Evolutionary conservation across 2,797 vertebrate genomes (phyloP).

Genomic region (Parambassis ranga): DNA sequence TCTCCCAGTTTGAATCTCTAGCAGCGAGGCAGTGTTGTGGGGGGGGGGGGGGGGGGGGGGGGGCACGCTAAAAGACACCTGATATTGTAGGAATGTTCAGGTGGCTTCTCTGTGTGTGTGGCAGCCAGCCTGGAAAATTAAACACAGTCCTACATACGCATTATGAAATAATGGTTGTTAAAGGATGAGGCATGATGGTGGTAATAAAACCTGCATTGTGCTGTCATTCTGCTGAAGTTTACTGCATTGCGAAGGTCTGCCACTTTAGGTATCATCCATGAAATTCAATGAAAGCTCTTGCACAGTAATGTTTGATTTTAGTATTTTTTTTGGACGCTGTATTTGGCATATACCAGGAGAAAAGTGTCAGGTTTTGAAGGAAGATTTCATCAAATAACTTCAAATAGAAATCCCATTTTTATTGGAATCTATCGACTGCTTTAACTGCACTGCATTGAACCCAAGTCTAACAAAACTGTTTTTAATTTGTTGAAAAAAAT

Average conservation of each 20-base stretch:
- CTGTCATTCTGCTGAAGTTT: no score
- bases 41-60: no score
- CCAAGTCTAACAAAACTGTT: neutral
- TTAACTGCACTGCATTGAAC: neutral
- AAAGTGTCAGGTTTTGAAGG: neutral
- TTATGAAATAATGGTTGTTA: neutral
- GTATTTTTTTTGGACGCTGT: no score
- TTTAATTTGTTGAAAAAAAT: neutral
- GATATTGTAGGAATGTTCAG: conserved; percentile 10
- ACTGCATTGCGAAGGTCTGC: no score
- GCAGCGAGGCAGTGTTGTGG: neutral
- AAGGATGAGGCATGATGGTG: neutral
- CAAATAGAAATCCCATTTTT: neutral
- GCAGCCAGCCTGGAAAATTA: conserved; percentile 11
- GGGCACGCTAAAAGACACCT: neutral
- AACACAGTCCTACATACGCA: neutral
- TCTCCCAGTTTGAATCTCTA: neutral
- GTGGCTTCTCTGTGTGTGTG: neutral
- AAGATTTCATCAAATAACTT: neutral
- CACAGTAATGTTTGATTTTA: no score
- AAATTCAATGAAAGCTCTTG: no score
- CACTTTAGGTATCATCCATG: no score
- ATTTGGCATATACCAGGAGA: no score
- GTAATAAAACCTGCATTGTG: neutral
- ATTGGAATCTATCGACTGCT: neutral